Evolutionary conservation across 2,888 invertebrate genomes (phyloP), one percentile per base, ranked within the genome.

Genomic region (Netelia fuscicornis): DNA sequence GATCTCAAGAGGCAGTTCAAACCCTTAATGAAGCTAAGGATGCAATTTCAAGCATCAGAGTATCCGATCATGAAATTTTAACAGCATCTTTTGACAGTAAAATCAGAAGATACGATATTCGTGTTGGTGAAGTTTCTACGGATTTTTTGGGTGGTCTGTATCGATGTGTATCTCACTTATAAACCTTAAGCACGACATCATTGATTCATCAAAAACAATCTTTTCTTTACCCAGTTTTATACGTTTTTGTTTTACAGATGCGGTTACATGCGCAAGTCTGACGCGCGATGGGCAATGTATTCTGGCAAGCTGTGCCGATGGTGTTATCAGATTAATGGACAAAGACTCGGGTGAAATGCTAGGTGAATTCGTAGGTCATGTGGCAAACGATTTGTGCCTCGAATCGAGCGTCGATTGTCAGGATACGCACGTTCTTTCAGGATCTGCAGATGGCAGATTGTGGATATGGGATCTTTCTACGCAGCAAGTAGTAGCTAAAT

Each of bases 271-370:
- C 91, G 97, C 97, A 0, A 96, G 95, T 85, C 96, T 99, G 89
- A 98, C 99, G 0, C 96, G 97, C 88, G 99, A 99, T 93, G 98
- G 97, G 0, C 99, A 99, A 91, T 99, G 99, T 92, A 95, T 98
- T 84, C 94, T 99, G 20, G 95, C 96, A 0, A 97, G 98, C 88
- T 97, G 98, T 88, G 96, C 97, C 6, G 98, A 99, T 93, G 97
- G 96, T 88, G 95, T 96, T 0, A 94, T 99, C 0, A 96, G 97
- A 90, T 95, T 99, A 71, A 95, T 99, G 88, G 99, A 99, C 93
- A 99, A 98, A 94, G 96, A 96, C 83, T 96, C 96, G 8, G 98
- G 98, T 10, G 96, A 97, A 90, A 93, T 97, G 84, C 94, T 98
- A 0, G 95, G 96, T 23, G 96, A 97, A 79, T 99, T 98, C 91